phyloP scores from a whole-genome alignment of 2,888 invertebrate genomes.

The Rhodophaea formosa region DNA sequence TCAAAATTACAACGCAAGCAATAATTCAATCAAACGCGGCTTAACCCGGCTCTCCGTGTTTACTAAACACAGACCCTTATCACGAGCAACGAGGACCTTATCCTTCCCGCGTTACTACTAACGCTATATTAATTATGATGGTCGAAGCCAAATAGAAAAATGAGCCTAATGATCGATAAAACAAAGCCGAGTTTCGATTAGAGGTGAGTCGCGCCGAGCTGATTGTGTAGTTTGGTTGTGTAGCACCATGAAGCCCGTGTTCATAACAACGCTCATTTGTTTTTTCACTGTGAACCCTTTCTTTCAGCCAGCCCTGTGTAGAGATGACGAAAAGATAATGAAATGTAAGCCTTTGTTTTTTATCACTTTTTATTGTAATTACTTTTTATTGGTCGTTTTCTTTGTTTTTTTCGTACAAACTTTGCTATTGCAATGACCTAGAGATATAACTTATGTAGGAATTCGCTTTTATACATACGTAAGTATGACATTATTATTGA shows the following conservation, averaged over 20 bases:
- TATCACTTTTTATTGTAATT: background rate
- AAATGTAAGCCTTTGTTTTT: slow-evolving; percentile 51
- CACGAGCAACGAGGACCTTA: slow-evolving; percentile 46
- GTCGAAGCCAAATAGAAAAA: slow-evolving; percentile 27
- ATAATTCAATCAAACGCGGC: slow-evolving; percentile 77
- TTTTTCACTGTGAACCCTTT: slow-evolving; percentile 34
- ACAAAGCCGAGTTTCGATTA: slow-evolving; percentile 27
- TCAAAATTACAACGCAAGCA: slow-evolving; percentile 61
- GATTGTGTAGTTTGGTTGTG: slow-evolving; percentile 39
- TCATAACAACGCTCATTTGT: slow-evolving; percentile 38
- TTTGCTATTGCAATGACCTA: background rate
- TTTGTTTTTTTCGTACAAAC: background rate
- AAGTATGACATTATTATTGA: no score
- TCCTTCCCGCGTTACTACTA: slow-evolving; percentile 33
- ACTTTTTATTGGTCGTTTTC: background rate
- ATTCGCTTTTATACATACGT: no score
- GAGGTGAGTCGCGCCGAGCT: slow-evolving; percentile 32
- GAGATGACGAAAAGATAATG: slow-evolving; percentile 73
- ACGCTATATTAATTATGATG: slow-evolving; percentile 35
- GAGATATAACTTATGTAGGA: no score
- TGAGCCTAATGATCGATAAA: slow-evolving; percentile 23
- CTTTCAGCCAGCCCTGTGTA: slow-evolving; percentile 41
- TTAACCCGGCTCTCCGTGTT: slow-evolving; percentile 65
- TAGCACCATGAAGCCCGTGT: slow-evolving; percentile 18
- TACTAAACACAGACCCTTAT: slow-evolving; percentile 64